Conservation (phyloP, 2,797 vertebrate genomes). For the Threskiornis aethiopicus region DNA sequence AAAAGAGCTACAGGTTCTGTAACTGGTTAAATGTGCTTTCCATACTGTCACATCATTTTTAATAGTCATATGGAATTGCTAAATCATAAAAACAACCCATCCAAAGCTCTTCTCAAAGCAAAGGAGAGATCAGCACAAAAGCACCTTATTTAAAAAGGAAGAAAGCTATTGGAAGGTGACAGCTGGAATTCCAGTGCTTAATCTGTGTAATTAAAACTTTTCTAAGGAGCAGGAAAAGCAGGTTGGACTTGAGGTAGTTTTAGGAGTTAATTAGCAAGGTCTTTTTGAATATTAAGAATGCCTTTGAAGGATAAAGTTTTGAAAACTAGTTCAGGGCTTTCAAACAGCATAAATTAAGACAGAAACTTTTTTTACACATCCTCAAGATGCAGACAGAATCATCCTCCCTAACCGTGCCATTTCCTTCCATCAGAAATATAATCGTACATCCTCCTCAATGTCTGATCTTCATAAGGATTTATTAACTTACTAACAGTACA, state of each 20-base stretch:
- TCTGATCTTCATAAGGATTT: conserved; percentile 11
- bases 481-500: background rate
- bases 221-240: conserved; percentile 54
- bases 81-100: background rate
- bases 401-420: background rate
- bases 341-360: conserved; percentile 67
- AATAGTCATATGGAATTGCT: background rate
- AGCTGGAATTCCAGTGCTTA: conserved; percentile 61
- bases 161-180: conserved; percentile 56
- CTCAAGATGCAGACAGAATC: conserved; percentile 24
- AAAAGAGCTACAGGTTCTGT: background rate
- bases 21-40: background rate
- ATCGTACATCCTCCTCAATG: background rate
- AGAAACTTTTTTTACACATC: conserved; percentile 37
- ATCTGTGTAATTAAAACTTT: conserved; percentile 68
- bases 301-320: conserved; percentile 68
- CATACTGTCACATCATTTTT: background rate
- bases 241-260: conserved; percentile 60
- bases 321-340: conserved; percentile 65
- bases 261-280: conserved; percentile 66
- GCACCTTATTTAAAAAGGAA: conserved; percentile 20
- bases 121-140: conserved; percentile 38
- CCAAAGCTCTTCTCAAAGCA: conserved; percentile 51
- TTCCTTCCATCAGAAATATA: conserved; percentile 27
- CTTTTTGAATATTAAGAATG: conserved; percentile 67